These are phyloP conservation scores for Argyra leucocephala DNA, from an alignment of 2,888 invertebrate genomes.

Conservation along the genomic window DNA sequence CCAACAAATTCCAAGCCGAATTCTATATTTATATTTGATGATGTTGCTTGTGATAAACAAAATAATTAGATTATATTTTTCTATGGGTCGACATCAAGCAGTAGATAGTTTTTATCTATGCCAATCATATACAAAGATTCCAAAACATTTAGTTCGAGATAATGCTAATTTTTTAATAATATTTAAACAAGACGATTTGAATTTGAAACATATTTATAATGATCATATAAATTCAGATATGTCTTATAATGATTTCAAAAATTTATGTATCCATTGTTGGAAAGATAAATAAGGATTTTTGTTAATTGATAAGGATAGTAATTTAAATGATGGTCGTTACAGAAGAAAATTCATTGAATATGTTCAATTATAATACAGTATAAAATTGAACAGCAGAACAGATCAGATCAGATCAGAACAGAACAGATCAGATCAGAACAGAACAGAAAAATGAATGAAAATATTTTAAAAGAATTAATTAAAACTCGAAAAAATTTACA, in stretches of 20 bases:
- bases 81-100: constrained; percentile 32
- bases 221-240: constrained; percentile 25
- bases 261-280: constrained; percentile 32
- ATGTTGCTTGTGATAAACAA: constrained; percentile 34
- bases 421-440: not conserved
- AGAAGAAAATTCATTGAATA: constrained; percentile 29
- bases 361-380: too few species aligned
- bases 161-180: constrained; percentile 34
- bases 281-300: constrained; percentile 29
- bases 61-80: constrained; percentile 29
- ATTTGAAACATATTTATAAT: constrained; percentile 30
- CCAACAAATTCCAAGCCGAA: constrained; percentile 25
- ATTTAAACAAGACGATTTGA: constrained; percentile 35
- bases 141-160: constrained; percentile 34
- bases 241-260: constrained; percentile 27
- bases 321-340: constrained; percentile 29
- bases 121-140: constrained; percentile 32
- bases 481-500: constrained; percentile 13
- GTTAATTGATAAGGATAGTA: constrained; percentile 29
- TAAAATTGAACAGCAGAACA: too few species aligned
- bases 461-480: constrained; percentile 13
- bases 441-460: constrained; percentile 10
- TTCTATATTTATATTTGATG: constrained; percentile 38
- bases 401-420: too few species aligned
- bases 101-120: constrained; percentile 34